Conservation (phyloP, 2,113 vertebrate species). For the Mugil cephalus region DNA sequence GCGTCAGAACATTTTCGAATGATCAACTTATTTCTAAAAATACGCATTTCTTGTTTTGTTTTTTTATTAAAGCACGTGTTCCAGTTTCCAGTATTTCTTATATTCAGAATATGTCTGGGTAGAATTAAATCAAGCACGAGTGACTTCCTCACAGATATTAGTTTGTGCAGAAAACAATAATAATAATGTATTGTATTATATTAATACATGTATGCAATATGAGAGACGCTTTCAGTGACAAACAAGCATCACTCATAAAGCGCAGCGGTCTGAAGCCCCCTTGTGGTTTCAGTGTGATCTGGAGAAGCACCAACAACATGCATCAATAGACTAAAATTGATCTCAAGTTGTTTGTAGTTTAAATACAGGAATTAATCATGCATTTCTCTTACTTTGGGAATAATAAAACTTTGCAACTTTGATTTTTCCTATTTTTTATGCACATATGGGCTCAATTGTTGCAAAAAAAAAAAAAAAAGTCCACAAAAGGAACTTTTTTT, state of each 20-base stretch:
- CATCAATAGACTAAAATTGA: background rate
- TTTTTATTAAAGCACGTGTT: too few relatives aligned
- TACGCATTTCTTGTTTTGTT: too few relatives aligned
- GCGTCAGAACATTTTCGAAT: background rate
- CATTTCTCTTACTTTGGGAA: too few relatives aligned
- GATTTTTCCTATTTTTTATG: too few relatives aligned
- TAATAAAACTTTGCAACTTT: too few relatives aligned
- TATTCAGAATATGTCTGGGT: too few relatives aligned
- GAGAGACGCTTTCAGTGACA: background rate
- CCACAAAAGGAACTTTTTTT: too few relatives aligned
- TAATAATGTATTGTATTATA: background rate
- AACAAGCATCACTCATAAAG: constrained; percentile 1
- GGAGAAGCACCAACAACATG: background rate
- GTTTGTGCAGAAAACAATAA: background rate
- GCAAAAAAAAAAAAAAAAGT: too few relatives aligned
- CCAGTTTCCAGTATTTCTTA: too few relatives aligned
- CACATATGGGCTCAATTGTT: too few relatives aligned
- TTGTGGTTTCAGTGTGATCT: constrained; percentile 56
- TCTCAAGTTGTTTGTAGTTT: background rate
- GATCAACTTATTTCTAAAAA: background rate
- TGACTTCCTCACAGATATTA: background rate
- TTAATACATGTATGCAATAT: background rate
- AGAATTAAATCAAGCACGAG: background rate
- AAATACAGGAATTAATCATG: too few relatives aligned
- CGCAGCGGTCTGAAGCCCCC: constrained; percentile 64